Conservation (phyloP, 2,113 vertebrate genomes). For the Atractosteus spatula region DNA sequence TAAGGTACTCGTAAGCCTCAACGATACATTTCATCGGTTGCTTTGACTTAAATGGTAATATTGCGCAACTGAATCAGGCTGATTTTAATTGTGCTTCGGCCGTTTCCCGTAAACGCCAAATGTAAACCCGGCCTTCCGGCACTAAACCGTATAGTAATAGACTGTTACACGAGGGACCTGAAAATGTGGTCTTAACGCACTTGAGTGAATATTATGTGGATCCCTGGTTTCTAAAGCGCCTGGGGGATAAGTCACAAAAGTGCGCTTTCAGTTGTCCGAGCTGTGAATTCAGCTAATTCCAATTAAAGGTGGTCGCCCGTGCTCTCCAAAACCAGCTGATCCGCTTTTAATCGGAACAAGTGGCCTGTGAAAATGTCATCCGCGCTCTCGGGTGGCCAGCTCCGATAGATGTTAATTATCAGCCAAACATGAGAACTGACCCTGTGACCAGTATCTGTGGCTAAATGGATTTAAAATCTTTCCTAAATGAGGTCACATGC, state of each 20-base stretch:
- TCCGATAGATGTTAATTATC: conserved; percentile 58
- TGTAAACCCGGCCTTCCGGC: too few species aligned
- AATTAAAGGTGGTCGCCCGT: conserved; percentile 52
- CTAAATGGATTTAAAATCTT: conserved; percentile 68
- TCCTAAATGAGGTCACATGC: conserved; percentile 67
- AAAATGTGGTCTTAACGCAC: too few species aligned
- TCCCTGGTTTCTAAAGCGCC: neutral
- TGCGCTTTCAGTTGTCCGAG: neutral
- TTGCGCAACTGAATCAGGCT: too few species aligned
- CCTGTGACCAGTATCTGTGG: conserved; percentile 49
- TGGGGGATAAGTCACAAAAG: conserved; percentile 4
- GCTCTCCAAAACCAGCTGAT: conserved; percentile 53
- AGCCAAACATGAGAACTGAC: conserved; percentile 64
- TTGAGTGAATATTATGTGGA: too few species aligned
- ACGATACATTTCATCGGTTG: too few species aligned
- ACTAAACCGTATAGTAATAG: too few species aligned
- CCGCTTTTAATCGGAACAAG: conserved; percentile 63
- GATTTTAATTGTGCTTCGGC: too few species aligned
- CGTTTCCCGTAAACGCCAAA: too few species aligned
- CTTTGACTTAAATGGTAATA: too few species aligned
- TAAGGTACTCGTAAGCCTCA: too few species aligned
- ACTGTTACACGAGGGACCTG: too few species aligned
- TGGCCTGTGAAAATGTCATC: conserved; percentile 73
- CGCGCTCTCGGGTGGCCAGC: conserved; percentile 47
- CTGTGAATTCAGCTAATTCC: conserved; percentile 62